A percentile compares a stretch with the other conserved stretches of the same genome.
Evolutionary conservation across 1,140 invertebrate genomes (phyloP).

Genomic region (Cephus cinctus): DNA sequence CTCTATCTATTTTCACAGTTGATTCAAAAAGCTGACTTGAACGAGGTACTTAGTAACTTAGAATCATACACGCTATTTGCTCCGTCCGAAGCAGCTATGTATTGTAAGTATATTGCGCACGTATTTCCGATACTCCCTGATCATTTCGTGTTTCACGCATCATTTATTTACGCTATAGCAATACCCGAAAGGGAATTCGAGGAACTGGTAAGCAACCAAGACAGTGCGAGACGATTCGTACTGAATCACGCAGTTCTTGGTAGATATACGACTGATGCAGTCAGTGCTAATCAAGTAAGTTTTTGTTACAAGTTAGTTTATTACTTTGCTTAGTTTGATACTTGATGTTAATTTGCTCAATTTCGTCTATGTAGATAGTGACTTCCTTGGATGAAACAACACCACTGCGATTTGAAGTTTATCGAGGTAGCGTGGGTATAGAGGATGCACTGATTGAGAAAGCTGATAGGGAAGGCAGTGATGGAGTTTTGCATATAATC

Average conservation of each 20-base stretch:
- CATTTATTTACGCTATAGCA: slow-evolving; percentile 28
- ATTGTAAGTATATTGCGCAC: slow-evolving; percentile 31
- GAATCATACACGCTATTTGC: slow-evolving; percentile 59
- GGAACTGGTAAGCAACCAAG: slow-evolving; percentile 37
- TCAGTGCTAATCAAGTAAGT: slow-evolving; percentile 49
- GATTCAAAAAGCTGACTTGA: slow-evolving; percentile 46
- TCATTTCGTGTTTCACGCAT: slow-evolving; percentile 2
- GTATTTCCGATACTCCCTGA: slow-evolving; percentile 2
- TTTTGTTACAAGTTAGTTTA: background rate
- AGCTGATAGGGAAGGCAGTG: slow-evolving; percentile 54
- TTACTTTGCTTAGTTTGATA: background rate
- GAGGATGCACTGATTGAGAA: slow-evolving; percentile 53
- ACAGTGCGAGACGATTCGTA: slow-evolving; percentile 44
- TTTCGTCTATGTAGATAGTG: slow-evolving; percentile 28
- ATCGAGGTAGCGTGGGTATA: slow-evolving; percentile 28
- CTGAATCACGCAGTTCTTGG: slow-evolving; percentile 48
- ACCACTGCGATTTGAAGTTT: slow-evolving; percentile 47
- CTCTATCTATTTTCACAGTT: slow-evolving; percentile 47
- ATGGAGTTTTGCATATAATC: slow-evolving; percentile 61
- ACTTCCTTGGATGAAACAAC: slow-evolving; percentile 50
- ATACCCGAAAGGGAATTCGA: slow-evolving; percentile 38
- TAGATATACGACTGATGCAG: slow-evolving; percentile 39
- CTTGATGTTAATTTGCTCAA: background rate
- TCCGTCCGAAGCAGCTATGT: slow-evolving; percentile 57
- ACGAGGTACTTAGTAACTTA: slow-evolving; percentile 44